phyloP scores from a whole-genome alignment of 2,113 vertebrate species.

The Amazona vittata region DNA sequence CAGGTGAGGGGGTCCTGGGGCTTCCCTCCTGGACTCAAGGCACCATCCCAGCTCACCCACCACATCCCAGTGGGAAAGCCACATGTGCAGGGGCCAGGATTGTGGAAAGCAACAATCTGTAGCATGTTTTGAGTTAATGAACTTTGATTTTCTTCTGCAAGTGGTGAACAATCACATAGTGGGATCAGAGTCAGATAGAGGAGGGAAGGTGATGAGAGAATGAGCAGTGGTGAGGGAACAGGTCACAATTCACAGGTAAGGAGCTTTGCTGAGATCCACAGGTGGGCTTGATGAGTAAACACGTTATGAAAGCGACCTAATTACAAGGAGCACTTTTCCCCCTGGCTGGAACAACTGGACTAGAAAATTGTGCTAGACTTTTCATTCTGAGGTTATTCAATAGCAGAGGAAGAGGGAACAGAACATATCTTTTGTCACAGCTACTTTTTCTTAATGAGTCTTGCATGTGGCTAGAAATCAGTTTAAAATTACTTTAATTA shows the following conservation, averaged over 20 bases:
- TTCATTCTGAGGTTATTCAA: conserved; percentile 9
- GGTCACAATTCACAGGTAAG: neutral
- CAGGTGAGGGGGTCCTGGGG: accelerated
- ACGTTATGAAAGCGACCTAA: conserved; percentile 41
- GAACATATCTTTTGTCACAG: neutral
- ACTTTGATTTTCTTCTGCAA: accelerated
- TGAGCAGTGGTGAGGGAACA: accelerated
- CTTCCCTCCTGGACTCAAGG: neutral
- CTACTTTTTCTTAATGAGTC: neutral
- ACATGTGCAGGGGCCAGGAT: accelerated
- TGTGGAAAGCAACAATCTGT: neutral
- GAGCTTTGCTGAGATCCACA: neutral
- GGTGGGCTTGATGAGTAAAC: neutral
- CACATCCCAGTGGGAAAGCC: accelerated
- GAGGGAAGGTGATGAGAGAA: neutral
- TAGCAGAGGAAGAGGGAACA: neutral
- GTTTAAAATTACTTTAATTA: neutral
- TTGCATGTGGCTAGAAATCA: neutral
- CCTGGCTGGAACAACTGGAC: neutral
- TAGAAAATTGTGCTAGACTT: conserved; percentile 48
- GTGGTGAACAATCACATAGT: accelerated
- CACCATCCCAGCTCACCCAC: no score
- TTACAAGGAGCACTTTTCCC: neutral
- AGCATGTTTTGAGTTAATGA: accelerated
- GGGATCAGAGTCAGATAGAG: neutral